Conservation (phyloP, 2,797 vertebrate species). For the Melanotaenia trifasciata region DNA sequence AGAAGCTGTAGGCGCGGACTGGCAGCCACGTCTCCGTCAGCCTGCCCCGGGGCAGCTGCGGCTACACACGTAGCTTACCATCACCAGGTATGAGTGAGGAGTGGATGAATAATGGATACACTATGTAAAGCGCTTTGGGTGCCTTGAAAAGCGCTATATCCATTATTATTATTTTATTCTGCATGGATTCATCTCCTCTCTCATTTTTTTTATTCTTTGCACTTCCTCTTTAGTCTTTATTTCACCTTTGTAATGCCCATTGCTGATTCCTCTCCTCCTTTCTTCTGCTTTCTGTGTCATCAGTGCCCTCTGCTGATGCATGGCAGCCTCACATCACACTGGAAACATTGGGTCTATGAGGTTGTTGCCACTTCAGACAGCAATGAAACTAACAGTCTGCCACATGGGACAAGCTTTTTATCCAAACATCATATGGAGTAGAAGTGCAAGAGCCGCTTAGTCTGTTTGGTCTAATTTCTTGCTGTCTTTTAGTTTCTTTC, state of each 20-base stretch:
- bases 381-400: neutral
- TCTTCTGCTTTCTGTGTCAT: conserved; percentile 33
- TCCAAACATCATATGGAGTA: neutral
- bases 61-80: no score
- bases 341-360: neutral
- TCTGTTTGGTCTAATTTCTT: neutral
- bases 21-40: no score
- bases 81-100: no score
- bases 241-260: neutral
- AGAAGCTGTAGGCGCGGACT: no score
- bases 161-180: neutral
- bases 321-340: conserved; percentile 16
- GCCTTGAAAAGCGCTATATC: no score
- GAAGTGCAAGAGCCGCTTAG: neutral
- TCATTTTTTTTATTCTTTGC: neutral
- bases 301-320: conserved; percentile 69
- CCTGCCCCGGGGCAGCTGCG: no score
- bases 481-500: neutral
- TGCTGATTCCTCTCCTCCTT: neutral
- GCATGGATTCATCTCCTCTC: no score
- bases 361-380: no score
- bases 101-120: no score
- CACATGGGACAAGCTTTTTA: neutral
- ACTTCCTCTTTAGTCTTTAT: neutral
- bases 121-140: no score